Evolutionary conservation across 2,888 invertebrate genomes (phyloP).

Genomic region (Serripes groenlandicus): DNA sequence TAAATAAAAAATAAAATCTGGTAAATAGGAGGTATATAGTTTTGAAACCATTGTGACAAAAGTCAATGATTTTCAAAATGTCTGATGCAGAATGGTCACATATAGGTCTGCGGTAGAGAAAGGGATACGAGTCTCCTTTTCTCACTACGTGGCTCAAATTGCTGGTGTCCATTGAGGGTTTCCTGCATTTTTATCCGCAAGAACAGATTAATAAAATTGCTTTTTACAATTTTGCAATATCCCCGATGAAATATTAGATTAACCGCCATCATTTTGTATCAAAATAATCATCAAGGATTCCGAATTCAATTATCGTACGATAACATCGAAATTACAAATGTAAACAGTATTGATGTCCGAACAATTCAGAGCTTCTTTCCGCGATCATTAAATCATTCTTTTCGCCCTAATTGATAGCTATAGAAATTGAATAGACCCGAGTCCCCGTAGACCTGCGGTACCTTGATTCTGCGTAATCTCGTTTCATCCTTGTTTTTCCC

Average conservation of each 20-base stretch:
- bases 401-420: conserved; percentile 56
- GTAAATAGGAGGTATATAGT: too few relatives aligned
- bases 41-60: too few relatives aligned
- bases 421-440: conserved; percentile 47
- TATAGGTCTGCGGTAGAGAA: too few relatives aligned
- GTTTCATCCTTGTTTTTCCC: conserved; percentile 58
- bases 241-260: conserved; percentile 61
- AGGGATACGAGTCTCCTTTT: too few relatives aligned
- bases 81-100: too few relatives aligned
- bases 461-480: conserved; percentile 59
- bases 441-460: conserved; percentile 46
- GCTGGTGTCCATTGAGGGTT: conserved; percentile 12
- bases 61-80: too few relatives aligned
- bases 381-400: conserved; percentile 61
- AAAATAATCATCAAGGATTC: conserved; percentile 54
- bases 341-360: conserved; percentile 62
- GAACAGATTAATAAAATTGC: conserved; percentile 59
- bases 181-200: conserved; percentile 3
- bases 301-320: conserved; percentile 64
- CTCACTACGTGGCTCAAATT: too few relatives aligned
- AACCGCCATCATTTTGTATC: conserved; percentile 57
- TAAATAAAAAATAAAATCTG: too few relatives aligned
- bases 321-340: conserved; percentile 69
- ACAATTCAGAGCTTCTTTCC: conserved; percentile 41
- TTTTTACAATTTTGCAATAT: conserved; percentile 56